Evolutionary conservation across 2,113 vertebrate genomes (phyloP).

Genomic region (Platysteira castanea): DNA sequence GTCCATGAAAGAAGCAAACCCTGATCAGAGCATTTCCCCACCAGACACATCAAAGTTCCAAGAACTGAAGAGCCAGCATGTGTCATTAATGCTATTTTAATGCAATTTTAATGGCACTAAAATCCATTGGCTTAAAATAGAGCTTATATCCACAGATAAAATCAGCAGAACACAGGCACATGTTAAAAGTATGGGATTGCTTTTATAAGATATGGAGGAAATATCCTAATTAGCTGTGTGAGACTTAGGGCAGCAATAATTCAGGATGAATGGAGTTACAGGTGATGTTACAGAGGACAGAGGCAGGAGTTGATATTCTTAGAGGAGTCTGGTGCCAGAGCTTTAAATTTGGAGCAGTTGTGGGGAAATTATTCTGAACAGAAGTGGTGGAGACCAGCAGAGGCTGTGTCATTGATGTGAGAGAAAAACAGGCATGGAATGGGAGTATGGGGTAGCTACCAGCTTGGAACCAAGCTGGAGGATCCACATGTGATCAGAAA

Average conservation of each 20-base stretch:
- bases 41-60: fast-evolving
- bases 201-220: neutral
- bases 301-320: neutral
- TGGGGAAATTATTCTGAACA: neutral
- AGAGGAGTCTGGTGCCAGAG: neutral
- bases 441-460: neutral
- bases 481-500: neutral
- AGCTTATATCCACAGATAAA: neutral
- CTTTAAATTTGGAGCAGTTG: neutral
- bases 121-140: neutral
- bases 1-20: neutral
- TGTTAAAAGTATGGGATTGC: neutral
- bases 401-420: neutral
- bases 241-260: neutral
- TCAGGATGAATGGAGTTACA: neutral
- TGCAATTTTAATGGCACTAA: neutral
- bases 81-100: neutral
- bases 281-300: neutral
- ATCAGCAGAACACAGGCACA: neutral
- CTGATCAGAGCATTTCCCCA: neutral
- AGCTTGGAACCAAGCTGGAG: neutral
- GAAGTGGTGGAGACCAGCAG: neutral
- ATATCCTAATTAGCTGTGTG: neutral
- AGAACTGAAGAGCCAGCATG: neutral
- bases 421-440: neutral